Evolutionary conservation across 2,888 invertebrate species (phyloP), one percentile per base, ranked within the genome.

Genomic region (Mythimna vitellina): DNA sequence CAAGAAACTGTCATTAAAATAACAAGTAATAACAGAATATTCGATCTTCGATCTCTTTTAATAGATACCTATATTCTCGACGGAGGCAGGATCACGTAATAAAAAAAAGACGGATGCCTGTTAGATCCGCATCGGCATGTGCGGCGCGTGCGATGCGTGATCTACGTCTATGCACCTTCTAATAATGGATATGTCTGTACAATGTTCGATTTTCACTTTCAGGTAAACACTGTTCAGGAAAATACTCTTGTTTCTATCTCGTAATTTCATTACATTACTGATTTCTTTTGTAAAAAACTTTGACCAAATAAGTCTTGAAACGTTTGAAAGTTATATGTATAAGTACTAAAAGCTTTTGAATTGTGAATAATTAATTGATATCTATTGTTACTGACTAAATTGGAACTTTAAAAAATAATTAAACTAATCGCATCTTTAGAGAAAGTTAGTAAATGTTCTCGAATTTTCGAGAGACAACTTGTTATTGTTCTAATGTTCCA

Each of bases 1-100:
- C 88, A 93, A 93, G 92, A 95, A 95, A 93, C 90, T 92, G 93
- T 92, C 92, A 92, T 93, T 93, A 92, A 91, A 93, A 91, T 92
- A 93, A 92, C 91, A 91, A 92, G 91, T 91, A 87, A 88, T 92
- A 91, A 88, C 88, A 91, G 92, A 91, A 92, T 91, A 91, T 89
- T 88, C 86, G 84, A 88, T 89, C 85, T 88, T 82, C 86, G 81
- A 87, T 91, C 87, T 91, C 88, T 88, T 87, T 81, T 88, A 89
- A 88, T 90, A 86, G 76, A 84, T 87, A 85, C 83, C 76, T 88
- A 83, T 85, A 88, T 89, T 88, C 80, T 87, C 86, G 82, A 84
- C 81, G 75, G 78, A 87, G 82, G 62, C 84, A 86, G 87, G 87
- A 90, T 86, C 86, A 83, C 75, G 77, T 84, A 86, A 86, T 87